Evolutionary conservation across 2,888 invertebrate genomes (phyloP).

Genomic region (Augochlorella aurata): DNA sequence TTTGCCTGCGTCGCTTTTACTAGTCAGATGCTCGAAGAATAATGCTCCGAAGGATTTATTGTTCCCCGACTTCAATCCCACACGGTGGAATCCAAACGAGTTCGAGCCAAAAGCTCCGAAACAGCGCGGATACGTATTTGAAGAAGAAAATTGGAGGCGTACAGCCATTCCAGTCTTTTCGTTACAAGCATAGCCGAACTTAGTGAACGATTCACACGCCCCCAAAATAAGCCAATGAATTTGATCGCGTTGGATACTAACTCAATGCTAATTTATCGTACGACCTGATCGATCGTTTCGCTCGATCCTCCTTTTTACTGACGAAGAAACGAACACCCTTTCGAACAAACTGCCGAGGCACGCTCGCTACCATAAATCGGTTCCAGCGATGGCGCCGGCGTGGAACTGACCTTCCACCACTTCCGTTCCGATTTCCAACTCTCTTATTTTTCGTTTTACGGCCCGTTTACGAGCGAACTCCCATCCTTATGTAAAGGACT

Average conservation of each 20-base stretch:
- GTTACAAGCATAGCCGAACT: neutral
- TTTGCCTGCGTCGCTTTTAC: conserved; percentile 5
- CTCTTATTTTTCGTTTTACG: conserved; percentile 24
- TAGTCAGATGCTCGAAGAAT: conserved; percentile 31
- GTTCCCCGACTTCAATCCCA: conserved; percentile 21
- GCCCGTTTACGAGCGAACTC: conserved; percentile 51
- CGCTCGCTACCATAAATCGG: conserved; percentile 64
- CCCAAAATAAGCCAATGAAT: conserved; percentile 59
- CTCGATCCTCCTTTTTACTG: conserved; percentile 40
- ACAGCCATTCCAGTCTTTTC: neutral
- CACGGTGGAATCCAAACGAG: conserved; percentile 20
- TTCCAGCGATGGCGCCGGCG: conserved; percentile 18
- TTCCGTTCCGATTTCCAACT: conserved; percentile 56
- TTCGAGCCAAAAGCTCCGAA: conserved; percentile 23
- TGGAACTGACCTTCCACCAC: conserved; percentile 43
- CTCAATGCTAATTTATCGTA: conserved; percentile 72
- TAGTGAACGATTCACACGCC: neutral
- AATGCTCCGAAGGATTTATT: conserved; percentile 42
- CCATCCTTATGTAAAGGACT: conserved; percentile 32
- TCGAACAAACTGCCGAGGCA: conserved; percentile 60
- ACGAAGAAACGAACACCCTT: conserved; percentile 56
- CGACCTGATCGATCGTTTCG: conserved; percentile 58
- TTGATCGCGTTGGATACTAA: conserved; percentile 66
- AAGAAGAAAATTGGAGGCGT: conserved; percentile 40
- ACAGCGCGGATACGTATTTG: conserved; percentile 24